A percentile compares a stretch with the other conserved stretches of the same genome.
These are phyloP conservation scores for Melanocharis versteri DNA, from an alignment of 2,113 vertebrate species.

Conservation along the genomic window DNA sequence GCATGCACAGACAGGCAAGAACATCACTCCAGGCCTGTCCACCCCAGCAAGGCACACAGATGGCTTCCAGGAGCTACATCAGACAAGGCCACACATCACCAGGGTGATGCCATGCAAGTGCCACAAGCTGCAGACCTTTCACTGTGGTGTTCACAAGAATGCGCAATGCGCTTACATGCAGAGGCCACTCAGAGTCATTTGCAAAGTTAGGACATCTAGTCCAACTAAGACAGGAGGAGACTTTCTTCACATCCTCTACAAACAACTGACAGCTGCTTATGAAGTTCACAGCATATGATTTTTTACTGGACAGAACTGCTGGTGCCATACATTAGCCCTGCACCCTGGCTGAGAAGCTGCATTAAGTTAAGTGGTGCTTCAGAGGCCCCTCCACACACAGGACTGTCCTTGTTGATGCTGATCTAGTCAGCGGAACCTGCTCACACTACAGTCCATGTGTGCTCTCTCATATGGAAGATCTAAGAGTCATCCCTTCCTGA, in stretches of 20 bases:
- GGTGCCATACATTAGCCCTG: background rate
- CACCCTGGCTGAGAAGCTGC: background rate
- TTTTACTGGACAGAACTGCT: background rate
- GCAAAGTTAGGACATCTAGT: background rate
- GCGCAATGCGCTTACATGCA: background rate
- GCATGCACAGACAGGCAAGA: background rate
- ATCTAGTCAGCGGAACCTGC: background rate
- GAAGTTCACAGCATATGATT: background rate
- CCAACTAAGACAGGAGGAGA: fast-evolving
- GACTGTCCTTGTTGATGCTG: background rate
- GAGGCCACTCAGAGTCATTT: background rate
- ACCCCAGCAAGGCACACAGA: background rate
- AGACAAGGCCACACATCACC: background rate
- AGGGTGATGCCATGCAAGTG: background rate
- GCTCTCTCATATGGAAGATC: background rate
- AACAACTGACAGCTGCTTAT: background rate
- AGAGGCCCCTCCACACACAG: background rate
- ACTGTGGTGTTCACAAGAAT: background rate
- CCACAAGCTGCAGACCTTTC: background rate
- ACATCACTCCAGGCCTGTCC: background rate
- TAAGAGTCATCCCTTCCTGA: background rate
- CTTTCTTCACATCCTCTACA: background rate
- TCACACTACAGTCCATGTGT: background rate
- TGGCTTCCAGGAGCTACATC: background rate
- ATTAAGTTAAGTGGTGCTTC: background rate